A percentile compares a stretch with the other conserved stretches of the same genome.
These are phyloP conservation scores for Serinus canaria DNA, from an alignment of 2,113 vertebrate genomes.

Conservation along the genomic window DNA sequence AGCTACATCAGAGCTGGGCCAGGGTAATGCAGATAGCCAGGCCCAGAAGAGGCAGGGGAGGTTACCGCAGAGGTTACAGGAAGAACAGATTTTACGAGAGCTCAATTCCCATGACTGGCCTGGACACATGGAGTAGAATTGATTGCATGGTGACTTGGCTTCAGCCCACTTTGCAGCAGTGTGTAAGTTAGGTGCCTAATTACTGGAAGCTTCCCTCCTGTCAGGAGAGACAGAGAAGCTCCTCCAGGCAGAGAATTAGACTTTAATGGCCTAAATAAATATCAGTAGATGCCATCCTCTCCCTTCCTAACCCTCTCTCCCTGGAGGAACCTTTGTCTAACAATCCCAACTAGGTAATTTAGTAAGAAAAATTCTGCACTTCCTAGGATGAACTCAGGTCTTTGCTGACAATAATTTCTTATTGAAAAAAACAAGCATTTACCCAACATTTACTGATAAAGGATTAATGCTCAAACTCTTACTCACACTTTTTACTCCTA, in stretches of 20 bases:
- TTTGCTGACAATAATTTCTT: background rate
- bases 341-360: background rate
- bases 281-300: constrained; percentile 7
- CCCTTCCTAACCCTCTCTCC: background rate
- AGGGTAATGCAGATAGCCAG: background rate
- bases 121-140: background rate
- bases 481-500: background rate
- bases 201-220: constrained; percentile 29
- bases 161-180: background rate
- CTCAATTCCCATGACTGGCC: background rate
- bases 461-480: background rate
- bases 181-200: constrained; percentile 39
- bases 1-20: background rate
- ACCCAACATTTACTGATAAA: background rate
- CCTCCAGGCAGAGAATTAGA: constrained; percentile 27
- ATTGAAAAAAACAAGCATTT: background rate
- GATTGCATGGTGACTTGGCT: background rate
- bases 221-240: constrained; percentile 23
- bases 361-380: background rate
- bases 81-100: background rate
- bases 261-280: constrained; percentile 53
- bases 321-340: background rate
- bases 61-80: background rate
- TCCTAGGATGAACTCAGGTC: background rate
- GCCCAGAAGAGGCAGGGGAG: background rate